Conservation (phyloP, 1,140 invertebrate species). For the Bactericera cockerelli region DNA sequence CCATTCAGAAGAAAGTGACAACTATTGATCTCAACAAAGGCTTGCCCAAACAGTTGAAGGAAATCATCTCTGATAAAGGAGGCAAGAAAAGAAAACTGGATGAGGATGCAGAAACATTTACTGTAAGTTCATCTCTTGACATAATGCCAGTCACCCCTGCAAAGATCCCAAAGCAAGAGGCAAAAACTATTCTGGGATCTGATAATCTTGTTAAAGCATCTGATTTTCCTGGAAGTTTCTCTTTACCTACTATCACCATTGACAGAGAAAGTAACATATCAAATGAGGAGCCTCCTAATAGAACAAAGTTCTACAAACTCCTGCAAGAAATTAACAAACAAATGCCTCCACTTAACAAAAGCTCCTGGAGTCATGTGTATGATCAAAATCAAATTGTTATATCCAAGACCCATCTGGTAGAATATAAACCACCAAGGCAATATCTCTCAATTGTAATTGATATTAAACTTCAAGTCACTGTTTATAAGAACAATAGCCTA, state of each 20-base stretch:
- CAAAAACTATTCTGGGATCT: not conserved
- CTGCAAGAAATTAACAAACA: not conserved
- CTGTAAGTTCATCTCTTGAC: not conserved
- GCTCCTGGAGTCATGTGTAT: conserved; percentile 1
- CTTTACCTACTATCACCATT: not conserved
- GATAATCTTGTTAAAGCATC: not conserved
- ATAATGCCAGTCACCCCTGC: not conserved
- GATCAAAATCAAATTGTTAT: not conserved
- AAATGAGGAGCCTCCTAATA: not conserved
- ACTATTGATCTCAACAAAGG: conserved; percentile 8
- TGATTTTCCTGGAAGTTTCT: not conserved
- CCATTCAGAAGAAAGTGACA: not conserved
- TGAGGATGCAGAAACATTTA: not conserved
- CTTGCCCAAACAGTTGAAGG: not conserved
- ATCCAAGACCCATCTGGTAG: not conserved
- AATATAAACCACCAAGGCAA: not conserved
- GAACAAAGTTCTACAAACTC: not conserved
- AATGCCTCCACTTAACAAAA: not conserved
- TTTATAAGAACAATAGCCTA: not conserved
- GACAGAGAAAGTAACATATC: not conserved
- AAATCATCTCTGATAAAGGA: not conserved
- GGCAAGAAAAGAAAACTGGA: not conserved
- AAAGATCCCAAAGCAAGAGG: not conserved
- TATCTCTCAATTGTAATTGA: conserved; percentile 1
- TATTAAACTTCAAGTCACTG: not conserved